Conservation (phyloP, 2,888 invertebrate genomes). For the Podabrus alpinus region DNA sequence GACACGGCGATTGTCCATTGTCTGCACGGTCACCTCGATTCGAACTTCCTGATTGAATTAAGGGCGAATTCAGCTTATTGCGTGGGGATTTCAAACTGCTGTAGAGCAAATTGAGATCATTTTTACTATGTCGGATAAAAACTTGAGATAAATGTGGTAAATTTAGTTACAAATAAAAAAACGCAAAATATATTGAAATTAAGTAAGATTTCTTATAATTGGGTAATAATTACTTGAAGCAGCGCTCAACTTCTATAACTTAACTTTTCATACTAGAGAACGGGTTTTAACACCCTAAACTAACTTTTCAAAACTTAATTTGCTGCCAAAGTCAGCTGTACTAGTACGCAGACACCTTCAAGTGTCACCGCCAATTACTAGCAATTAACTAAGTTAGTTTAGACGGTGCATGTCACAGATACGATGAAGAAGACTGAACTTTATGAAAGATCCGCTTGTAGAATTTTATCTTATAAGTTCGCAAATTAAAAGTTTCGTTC, state of each 20-base stretch:
- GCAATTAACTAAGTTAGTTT: constrained; percentile 50
- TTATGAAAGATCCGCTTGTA: constrained; percentile 18
- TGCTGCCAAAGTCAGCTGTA: constrained; percentile 43
- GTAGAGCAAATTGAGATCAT: constrained; percentile 42
- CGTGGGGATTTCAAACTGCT: constrained; percentile 41
- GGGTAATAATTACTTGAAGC: constrained; percentile 20
- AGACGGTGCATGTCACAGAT: constrained; percentile 33
- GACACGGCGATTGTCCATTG: constrained; percentile 52
- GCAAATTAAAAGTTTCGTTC: constrained; percentile 30
- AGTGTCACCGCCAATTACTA: constrained; percentile 51
- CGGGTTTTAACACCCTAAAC: constrained; percentile 27
- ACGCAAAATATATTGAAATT: neutral
- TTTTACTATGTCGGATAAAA: constrained; percentile 17
- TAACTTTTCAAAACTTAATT: constrained; percentile 50
- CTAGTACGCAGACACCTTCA: constrained; percentile 44
- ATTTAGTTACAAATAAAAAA: neutral
- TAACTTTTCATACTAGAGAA: constrained; percentile 20
- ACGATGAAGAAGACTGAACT: constrained; percentile 16
- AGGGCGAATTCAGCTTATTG: constrained; percentile 50
- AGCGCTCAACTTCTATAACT: constrained; percentile 20
- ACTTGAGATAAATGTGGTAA: neutral
- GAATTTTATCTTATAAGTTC: constrained; percentile 28
- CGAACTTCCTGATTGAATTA: constrained; percentile 49
- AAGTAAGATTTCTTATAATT: constrained; percentile 9
- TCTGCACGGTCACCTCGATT: constrained; percentile 46